Evolutionary conservation across 2,113 vertebrate genomes (phyloP).

Genomic region (Centropus bengalensis): DNA sequence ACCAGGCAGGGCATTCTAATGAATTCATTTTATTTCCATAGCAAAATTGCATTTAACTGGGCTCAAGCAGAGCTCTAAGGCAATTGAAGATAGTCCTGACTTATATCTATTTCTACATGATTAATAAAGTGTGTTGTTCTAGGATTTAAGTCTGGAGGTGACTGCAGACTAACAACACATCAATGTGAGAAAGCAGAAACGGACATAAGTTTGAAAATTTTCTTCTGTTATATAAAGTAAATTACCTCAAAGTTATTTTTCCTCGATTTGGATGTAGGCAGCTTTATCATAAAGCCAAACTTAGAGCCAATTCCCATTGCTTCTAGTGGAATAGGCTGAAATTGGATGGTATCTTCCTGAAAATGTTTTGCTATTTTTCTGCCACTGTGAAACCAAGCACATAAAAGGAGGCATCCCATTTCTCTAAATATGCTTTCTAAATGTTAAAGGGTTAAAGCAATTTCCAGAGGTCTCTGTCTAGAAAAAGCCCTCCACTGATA

Average conservation of each 20-base stretch:
- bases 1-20: not conserved
- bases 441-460: conserved; percentile 72
- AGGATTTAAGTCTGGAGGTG: not conserved
- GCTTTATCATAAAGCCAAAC: not conserved
- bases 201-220: not conserved
- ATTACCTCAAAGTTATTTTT: not conserved
- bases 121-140: not conserved
- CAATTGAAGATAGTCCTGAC: not conserved
- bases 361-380: not conserved
- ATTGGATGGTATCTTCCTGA: not conserved
- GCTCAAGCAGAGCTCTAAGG: not conserved
- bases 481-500: conserved; percentile 51
- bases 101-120: not conserved
- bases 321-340: not conserved
- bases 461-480: conserved; percentile 69
- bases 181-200: not conserved
- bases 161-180: not conserved
- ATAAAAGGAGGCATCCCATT: conserved; percentile 3
- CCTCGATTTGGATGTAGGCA: not conserved
- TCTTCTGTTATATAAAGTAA: not conserved
- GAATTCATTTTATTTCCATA: not conserved
- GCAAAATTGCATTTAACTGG: not conserved
- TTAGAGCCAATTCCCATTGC: not conserved
- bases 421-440: conserved; percentile 66
- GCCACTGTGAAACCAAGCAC: not conserved